phyloP scores from a whole-genome alignment of 2,888 invertebrate genomes.

The Parnassius glacialis region DNA sequence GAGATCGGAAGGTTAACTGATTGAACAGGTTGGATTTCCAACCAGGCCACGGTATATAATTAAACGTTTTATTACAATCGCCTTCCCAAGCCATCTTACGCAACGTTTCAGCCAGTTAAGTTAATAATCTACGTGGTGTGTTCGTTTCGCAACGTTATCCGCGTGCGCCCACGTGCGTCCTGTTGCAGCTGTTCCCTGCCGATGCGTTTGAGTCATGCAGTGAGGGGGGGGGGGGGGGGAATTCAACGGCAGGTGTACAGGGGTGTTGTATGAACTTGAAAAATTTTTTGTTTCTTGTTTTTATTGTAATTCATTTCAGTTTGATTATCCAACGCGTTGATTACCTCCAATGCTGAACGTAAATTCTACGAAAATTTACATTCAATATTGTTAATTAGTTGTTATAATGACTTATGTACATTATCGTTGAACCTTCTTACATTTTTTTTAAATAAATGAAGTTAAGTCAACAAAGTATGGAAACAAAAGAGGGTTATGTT shows the following conservation, averaged over 20 bases:
- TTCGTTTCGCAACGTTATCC: constrained; percentile 8
- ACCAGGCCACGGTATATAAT: no score
- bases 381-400: no score
- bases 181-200: constrained; percentile 6
- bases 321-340: no score
- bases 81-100: not conserved
- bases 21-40: no score
- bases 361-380: no score
- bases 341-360: no score
- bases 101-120: not conserved
- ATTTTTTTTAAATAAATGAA: no score
- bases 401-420: no score
- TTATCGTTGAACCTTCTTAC: no score
- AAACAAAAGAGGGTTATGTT: no score
- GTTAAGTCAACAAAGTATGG: no score
- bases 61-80: not conserved
- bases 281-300: not conserved
- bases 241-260: constrained; percentile 7
- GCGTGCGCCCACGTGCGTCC: constrained; percentile 16
- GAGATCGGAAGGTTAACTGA: no score
- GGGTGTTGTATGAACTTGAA: not conserved
- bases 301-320: not conserved
- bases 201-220: constrained; percentile 1
- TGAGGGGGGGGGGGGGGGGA: not conserved
- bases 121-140: not conserved